Evolutionary conservation across 1,140 invertebrate species (phyloP).

Genomic region (Reticulitermes speratus): DNA sequence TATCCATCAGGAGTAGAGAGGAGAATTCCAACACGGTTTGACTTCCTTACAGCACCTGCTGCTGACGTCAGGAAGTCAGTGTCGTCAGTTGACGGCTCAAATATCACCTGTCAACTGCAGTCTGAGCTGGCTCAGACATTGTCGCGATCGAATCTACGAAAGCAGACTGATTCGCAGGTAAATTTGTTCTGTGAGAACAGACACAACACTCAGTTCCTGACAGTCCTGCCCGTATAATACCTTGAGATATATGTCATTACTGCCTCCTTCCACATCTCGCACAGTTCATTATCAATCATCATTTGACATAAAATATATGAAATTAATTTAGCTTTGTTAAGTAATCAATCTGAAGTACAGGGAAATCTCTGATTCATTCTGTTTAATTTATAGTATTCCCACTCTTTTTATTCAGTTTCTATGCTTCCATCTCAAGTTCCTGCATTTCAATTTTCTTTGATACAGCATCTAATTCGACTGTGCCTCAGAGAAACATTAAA

Average conservation of each 20-base stretch:
- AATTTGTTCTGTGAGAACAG: not conserved
- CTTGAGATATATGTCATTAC: not conserved
- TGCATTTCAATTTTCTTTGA: too few species aligned
- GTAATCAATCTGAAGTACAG: too few species aligned
- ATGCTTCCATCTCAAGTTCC: too few species aligned
- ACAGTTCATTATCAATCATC: not conserved
- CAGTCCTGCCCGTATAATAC: not conserved
- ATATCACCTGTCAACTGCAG: conserved; percentile 50
- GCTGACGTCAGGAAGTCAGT: not conserved
- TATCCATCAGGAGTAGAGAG: conserved; percentile 56
- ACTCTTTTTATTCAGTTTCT: too few species aligned
- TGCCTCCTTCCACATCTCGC: not conserved
- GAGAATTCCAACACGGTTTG: conserved; percentile 37
- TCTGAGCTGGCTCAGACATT: conserved; percentile 70
- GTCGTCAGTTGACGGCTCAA: not conserved
- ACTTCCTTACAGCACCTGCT: conserved; percentile 33
- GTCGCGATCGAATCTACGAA: conserved; percentile 68
- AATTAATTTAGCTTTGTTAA: too few species aligned
- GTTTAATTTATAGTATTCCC: too few species aligned
- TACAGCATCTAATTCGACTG: too few species aligned
- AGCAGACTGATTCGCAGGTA: conserved; percentile 59
- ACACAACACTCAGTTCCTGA: not conserved
- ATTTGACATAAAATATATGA: too few species aligned
- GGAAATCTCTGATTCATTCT: too few species aligned
- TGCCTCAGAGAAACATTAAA: too few species aligned